Conservation (phyloP, 2,888 invertebrate species). For the Amphipoea oculea region DNA sequence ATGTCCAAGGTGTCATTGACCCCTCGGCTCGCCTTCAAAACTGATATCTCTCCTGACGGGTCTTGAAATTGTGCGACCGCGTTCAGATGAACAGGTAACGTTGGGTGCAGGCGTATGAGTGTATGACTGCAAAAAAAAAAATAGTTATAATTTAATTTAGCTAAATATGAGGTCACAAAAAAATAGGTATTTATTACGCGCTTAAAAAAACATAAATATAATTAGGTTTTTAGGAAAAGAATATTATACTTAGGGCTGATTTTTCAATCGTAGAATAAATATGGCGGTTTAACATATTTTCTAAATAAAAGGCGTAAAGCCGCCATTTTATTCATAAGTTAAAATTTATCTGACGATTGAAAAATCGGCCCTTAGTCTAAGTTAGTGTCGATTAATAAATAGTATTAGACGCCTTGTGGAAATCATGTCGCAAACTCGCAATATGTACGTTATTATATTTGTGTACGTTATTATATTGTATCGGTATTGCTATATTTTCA, state of each 20-base stretch:
- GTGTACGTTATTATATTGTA: too few species aligned
- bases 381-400: not conserved
- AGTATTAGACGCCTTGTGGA: constrained; percentile 12
- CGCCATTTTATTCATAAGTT: not conserved
- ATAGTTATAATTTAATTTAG: not conserved
- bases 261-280: not conserved
- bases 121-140: constrained; percentile 76
- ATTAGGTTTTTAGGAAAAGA: not conserved
- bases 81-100: constrained; percentile 71
- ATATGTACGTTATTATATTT: too few species aligned
- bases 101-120: constrained; percentile 77
- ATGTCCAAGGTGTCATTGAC: constrained; percentile 83
- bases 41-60: constrained; percentile 73
- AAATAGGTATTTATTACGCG: not conserved
- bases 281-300: not conserved
- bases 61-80: constrained; percentile 71
- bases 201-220: not conserved
- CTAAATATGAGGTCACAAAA: not conserved
- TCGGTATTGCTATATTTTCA: not conserved
- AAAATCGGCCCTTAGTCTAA: not conserved
- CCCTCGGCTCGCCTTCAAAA: constrained; percentile 79
- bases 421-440: constrained; percentile 24
- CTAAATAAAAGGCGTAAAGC: not conserved
- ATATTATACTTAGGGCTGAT: not conserved
- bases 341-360: not conserved